Evolutionary conservation across 92 coral and sea anemone species (phyloP).

Genomic region (Montipora capitata): DNA sequence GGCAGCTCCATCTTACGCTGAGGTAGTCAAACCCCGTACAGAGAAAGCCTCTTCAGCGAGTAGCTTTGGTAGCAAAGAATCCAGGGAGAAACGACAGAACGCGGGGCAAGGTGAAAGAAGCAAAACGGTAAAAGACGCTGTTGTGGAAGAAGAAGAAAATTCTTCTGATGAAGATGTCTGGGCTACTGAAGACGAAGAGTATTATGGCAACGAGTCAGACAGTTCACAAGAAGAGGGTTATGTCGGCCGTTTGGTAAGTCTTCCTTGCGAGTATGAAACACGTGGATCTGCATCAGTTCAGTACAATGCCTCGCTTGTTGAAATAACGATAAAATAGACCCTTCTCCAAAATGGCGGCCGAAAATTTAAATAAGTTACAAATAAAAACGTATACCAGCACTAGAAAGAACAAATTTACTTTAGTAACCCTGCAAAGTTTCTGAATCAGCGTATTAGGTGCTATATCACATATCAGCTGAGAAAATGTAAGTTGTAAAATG

Average conservation of each 20-base stretch:
- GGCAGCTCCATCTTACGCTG: slow-evolving; percentile 33
- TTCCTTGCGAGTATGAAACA: background rate
- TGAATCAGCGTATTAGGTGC: no score
- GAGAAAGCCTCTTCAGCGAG: slow-evolving; percentile 16
- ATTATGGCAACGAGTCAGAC: slow-evolving; percentile 24
- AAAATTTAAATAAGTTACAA: no score
- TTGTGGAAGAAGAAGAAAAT: background rate
- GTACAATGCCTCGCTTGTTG: no score
- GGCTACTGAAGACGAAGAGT: slow-evolving; percentile 57
- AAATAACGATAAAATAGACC: no score
- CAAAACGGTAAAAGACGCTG: background rate
- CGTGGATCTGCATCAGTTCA: no score
- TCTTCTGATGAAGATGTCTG: slow-evolving; percentile 47
- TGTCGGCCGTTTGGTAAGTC: slow-evolving; percentile 12
- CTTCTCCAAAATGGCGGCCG: no score
- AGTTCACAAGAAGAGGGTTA: slow-evolving; percentile 44
- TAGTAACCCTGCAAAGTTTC: no score
- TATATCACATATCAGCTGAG: no score
- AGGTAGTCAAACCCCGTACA: slow-evolving; percentile 22
- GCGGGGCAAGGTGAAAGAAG: slow-evolving; percentile 1
- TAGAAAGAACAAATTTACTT: no score
- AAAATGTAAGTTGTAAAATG: no score
- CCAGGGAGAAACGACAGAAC: background rate
- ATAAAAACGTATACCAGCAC: no score
- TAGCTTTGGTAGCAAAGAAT: background rate